Base-by-base conservation (phyloP, 2,113 vertebrate genomes). In the Opisthocomus hoazin region DNA sequence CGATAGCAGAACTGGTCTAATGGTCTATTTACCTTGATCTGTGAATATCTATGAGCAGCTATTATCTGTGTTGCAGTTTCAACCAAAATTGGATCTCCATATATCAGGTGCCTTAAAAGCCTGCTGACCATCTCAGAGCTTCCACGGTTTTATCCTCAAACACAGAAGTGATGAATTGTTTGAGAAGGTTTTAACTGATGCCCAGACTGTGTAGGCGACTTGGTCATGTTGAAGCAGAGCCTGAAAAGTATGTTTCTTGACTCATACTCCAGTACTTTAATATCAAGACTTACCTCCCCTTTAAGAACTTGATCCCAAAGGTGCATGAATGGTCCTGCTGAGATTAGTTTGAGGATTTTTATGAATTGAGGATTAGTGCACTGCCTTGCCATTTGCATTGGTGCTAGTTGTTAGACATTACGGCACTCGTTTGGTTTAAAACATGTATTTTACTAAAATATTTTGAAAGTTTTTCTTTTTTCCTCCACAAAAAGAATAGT, bases 191-290 rank as follows among this genome's bases (percentile, higher is more conserved):
- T 45, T 23, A 54, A 36, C 1, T n/a, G 24, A 61, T 6, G 20
- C 34, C 11, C 32, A n/a, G 23, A 3, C 29, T 18, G 11, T 2
- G 1, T 12, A 13, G 64, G 37, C 1, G 2, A 27, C 51, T 26
- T 26, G 16, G 9, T 83, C 0, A 0, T 34, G 34, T 15, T 19
- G 24, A 66, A 53, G 32, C 7, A 61, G 30, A 60, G 75, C 53
- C 58, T 37, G 56, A 13, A 73, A 39, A 60, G 7, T 50, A 5
- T 2, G 7, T 37, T 74, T 37, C 57, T 74, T 41, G 30, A 37
- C 54, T 74, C 63, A 11, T 18, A 30, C 11, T 80, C 37, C 36
- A 53, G 5, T 11, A 15, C 1, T 41, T 54, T 24, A 41, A 50
- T 15, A 39, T 57, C 41, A 61, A 10, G 3, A 20, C 21, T 54